These are phyloP conservation scores for Paraescarpia echinospica DNA, from an alignment of 1,140 invertebrate genomes.

Conservation along the genomic window DNA sequence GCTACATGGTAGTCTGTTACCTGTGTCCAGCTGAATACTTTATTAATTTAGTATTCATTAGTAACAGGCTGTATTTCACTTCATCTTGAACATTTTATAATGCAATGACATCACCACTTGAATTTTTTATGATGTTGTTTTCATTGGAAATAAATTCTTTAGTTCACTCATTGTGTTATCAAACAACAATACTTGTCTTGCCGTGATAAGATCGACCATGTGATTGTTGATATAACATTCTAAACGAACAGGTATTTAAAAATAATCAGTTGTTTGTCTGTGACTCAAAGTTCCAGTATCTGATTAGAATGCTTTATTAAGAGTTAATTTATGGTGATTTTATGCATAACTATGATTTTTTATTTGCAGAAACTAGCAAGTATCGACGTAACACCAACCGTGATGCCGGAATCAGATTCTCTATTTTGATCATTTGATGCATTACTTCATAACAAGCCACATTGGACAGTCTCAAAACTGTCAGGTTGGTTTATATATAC, in stretches of 20 bases:
- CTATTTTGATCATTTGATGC: background rate
- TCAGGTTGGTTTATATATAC: background rate
- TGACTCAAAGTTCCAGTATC: background rate
- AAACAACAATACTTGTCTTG: background rate
- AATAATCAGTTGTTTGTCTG: background rate
- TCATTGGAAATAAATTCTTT: too few relatives aligned
- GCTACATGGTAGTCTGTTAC: too few relatives aligned
- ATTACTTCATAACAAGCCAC: background rate
- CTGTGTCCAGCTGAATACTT: too few relatives aligned
- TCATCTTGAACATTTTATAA: too few relatives aligned
- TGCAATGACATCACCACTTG: too few relatives aligned
- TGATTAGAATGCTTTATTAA: background rate
- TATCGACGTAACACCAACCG: background rate
- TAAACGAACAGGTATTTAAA: background rate
- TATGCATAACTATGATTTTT: background rate
- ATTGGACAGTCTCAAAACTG: background rate
- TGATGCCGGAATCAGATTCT: background rate
- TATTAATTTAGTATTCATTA: too few relatives aligned
- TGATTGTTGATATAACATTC: background rate
- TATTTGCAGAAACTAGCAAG: background rate
- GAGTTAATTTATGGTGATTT: background rate
- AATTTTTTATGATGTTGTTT: too few relatives aligned
- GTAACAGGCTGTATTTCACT: too few relatives aligned
- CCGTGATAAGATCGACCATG: background rate
- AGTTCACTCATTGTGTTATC: too few relatives aligned